Evolutionary conservation across 2,888 invertebrate genomes (phyloP), one percentile per base, ranked within the genome.

Genomic region (Diaprepes abbreviatus): DNA sequence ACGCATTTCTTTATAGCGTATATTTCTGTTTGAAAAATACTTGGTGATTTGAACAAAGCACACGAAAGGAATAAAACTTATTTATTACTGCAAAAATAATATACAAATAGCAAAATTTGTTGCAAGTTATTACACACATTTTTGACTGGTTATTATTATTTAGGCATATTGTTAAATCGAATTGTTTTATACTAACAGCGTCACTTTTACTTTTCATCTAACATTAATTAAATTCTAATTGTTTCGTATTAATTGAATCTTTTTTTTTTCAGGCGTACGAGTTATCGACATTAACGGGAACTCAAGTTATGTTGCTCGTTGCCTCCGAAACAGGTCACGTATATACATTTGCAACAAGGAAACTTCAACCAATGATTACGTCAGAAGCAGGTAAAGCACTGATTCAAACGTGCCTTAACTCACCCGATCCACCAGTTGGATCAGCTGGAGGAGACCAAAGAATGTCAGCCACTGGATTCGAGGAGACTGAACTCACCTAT

Each of bases 261-360:
- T 73, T 75, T 66, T 14, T 19, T 3, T 88, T 89, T 7, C 90
- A 99, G 98, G 99, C 99, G 67, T 99, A 98, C 88, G 99, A 99
- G 87, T 87, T 99, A 81, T 98, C 99, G 71, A 98, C 98, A 77
- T 86, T 99, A 84, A 99, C 99, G 74, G 99, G 99, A 62, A 99
- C 99, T 33, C 98, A 99, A 87, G 98, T 99, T 85, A 99, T 99
- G 98, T 88, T 99, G 80, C 88, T 99, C 82, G 98, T 99, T 75
- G 98, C 98, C 71, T 97, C 96, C 74, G 98, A 98, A 86, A 98
- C 98, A 16, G 98, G 98, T 62, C 99, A 99, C 87, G 99, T 99
- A 81, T 99, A 99, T 88, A 99, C 99, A 73, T 99, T 98, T 87
- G 98, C 99, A 74, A 99, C 99, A 77, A 91, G 97, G 77, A 97